A percentile compares a stretch with the other conserved stretches of the same genome.
These are phyloP conservation scores for Hydractinia symbiolongicarpus DNA, from an alignment of 30 jellyfish, hydroid and myxozoan genomes.

Conservation along the genomic window DNA sequence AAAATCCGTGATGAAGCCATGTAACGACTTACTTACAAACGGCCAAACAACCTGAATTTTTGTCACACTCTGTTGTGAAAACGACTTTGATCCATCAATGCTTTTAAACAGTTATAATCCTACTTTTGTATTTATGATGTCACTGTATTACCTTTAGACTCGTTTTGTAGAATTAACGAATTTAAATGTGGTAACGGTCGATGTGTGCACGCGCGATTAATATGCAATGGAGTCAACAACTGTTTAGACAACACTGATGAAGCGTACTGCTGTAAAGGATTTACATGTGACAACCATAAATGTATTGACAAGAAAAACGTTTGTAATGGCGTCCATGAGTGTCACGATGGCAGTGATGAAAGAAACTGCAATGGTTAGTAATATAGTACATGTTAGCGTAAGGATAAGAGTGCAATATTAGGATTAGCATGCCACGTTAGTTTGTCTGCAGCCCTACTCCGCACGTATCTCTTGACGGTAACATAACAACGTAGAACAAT, in stretches of 20 bases:
- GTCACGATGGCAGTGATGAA: conserved; percentile 78
- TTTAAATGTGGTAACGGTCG: conserved; percentile 31
- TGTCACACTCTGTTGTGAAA: not conserved
- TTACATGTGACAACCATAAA: conserved; percentile 41
- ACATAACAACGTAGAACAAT: too few species aligned
- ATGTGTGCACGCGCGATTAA: conserved; percentile 24
- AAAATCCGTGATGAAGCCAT: too few species aligned
- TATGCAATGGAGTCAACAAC: conserved; percentile 34
- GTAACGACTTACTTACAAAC: not conserved
- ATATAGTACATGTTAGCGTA: not conserved
- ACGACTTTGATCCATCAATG: too few species aligned
- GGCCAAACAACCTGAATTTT: not conserved
- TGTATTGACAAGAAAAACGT: conserved; percentile 31
- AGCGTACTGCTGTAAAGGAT: conserved; percentile 36
- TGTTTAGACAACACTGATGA: conserved; percentile 53
- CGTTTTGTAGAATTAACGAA: conserved; percentile 17
- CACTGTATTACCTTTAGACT: not conserved
- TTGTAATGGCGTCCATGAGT: conserved; percentile 49
- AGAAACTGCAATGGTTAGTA: conserved; percentile 20
- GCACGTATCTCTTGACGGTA: too few species aligned
- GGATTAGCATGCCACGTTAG: too few species aligned
- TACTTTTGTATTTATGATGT: not conserved
- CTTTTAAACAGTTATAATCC: too few species aligned
- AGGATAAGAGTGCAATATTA: too few species aligned
- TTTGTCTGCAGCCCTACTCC: too few species aligned